Percentiles rank a stretch among this genome's conserved stretches.
Conservation (phyloP, 1,140 invertebrate genomes). For the Heliothis subflexa region DNA sequence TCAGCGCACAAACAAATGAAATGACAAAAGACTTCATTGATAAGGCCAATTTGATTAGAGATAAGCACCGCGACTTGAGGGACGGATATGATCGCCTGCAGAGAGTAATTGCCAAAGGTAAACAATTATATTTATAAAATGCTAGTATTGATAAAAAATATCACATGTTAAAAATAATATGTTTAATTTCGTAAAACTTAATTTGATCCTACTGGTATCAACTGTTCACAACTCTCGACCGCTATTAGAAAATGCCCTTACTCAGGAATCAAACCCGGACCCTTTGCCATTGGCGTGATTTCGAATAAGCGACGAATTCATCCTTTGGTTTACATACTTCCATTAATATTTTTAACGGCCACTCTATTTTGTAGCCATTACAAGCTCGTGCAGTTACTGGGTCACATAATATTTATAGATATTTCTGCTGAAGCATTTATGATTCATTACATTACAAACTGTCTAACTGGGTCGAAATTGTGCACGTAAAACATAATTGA, state of each 20-base stretch:
- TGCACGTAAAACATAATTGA: too few species aligned
- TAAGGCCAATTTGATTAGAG: slow-evolving; percentile 91
- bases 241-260: too few species aligned
- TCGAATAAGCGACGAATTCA: too few species aligned
- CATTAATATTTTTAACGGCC: background rate
- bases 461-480: background rate
- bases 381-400: background rate
- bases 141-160: too few species aligned
- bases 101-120: slow-evolving; percentile 89
- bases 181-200: too few species aligned
- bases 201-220: too few species aligned
- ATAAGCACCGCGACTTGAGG: slow-evolving; percentile 92
- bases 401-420: slow-evolving; percentile 8
- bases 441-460: background rate
- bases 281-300: too few species aligned
- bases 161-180: too few species aligned
- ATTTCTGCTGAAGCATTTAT: background rate
- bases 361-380: background rate
- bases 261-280: too few species aligned
- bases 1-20: slow-evolving; percentile 80
- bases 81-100: slow-evolving; percentile 93
- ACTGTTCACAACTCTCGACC: too few species aligned
- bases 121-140: background rate
- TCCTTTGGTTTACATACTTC: background rate
- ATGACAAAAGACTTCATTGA: slow-evolving; percentile 86